Base-by-base conservation (phyloP, 2,113 vertebrate species). In the Synodontis membranacea region DNA sequence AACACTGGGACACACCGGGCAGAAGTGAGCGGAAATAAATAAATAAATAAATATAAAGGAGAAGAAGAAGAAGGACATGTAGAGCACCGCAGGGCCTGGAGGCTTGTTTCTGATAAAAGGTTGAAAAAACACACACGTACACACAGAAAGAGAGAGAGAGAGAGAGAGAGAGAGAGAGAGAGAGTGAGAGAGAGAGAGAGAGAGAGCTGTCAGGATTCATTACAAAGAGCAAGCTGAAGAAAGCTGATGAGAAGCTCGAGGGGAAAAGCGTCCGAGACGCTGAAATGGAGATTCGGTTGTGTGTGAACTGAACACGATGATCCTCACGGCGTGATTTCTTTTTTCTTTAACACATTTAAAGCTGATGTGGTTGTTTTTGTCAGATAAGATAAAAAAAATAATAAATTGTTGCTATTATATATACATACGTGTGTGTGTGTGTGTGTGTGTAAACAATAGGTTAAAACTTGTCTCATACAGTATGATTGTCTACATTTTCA, bases 1-100 rank as follows among this genome's bases (percentile, higher is more conserved):
- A 97, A 97, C 96, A 95, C 95, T 94, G 93, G 94, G 94, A 52
- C n/a, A 80, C 88, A 93, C 93, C 93, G 90, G 93, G 93, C 88
- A 85, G 80, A 81, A 64, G 34, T 64, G n/a, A 68, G 5, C 21
- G 5, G 42, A 37, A 17, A 76, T 17, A 46, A 46, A 31, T 17
- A 76, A 76, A 76, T 31, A 76, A 76, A 76, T n/a, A 76, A 50
- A 78, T 21, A 62, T 28, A 66, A 52, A 88, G 68, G 80, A 84
- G 70, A 86, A 95, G 93, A 93, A 95, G 95, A 91, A 94, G 91
- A 94, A 93, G 91, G 92, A 92, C 92, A 92, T 91, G 90, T 89
- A 91, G 93, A 94, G 94, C 92, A 91, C 91, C 88, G 92, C 92
- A 90, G 92, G 91, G 92, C 86, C 83, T 90, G 93, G 91, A 91